phyloP scores from a whole-genome alignment of 2,888 invertebrate species.

The Tanytarsus gracilentus region DNA sequence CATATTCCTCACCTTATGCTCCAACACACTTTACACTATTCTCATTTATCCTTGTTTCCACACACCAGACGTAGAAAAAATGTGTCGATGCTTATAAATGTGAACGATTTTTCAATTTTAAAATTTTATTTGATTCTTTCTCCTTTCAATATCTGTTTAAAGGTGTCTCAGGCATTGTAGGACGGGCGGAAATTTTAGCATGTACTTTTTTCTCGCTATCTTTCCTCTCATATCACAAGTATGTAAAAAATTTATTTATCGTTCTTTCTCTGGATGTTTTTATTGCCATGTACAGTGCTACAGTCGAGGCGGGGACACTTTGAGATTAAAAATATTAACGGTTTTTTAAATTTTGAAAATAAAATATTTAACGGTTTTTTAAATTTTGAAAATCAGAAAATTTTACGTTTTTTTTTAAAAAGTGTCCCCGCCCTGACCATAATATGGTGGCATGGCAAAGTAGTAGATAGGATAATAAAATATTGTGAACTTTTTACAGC shows the following conservation, averaged over 20 bases:
- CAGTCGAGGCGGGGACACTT: too few relatives aligned
- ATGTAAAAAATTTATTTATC: conserved; percentile 43
- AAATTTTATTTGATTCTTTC: too few relatives aligned
- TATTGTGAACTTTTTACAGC: not conserved
- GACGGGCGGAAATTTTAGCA: conserved; percentile 77
- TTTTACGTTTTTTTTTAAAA: not conserved
- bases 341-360: not conserved
- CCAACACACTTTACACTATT: too few relatives aligned
- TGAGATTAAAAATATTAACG: too few relatives aligned
- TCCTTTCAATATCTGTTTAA: conserved; percentile 38
- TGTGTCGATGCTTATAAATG: too few relatives aligned
- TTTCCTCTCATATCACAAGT: conserved; percentile 72
- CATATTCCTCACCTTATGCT: too few relatives aligned
- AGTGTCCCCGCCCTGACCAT: not conserved
- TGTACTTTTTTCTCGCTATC: conserved; percentile 74
- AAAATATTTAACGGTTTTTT: not conserved
- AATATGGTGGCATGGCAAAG: not conserved
- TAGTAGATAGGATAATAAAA: conserved; percentile 11
- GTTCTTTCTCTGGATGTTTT: too few relatives aligned
- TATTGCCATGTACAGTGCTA: too few relatives aligned
- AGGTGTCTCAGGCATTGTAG: conserved; percentile 79
- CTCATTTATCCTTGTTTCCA: too few relatives aligned
- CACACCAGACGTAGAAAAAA: too few relatives aligned
- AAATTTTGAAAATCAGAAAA: not conserved
- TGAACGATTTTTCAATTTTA: too few relatives aligned